A percentile compares a stretch with the other conserved stretches of the same genome.
Evolutionary conservation across 2,888 invertebrate species (phyloP).

Genomic region (Cactoblastis cactorum): DNA sequence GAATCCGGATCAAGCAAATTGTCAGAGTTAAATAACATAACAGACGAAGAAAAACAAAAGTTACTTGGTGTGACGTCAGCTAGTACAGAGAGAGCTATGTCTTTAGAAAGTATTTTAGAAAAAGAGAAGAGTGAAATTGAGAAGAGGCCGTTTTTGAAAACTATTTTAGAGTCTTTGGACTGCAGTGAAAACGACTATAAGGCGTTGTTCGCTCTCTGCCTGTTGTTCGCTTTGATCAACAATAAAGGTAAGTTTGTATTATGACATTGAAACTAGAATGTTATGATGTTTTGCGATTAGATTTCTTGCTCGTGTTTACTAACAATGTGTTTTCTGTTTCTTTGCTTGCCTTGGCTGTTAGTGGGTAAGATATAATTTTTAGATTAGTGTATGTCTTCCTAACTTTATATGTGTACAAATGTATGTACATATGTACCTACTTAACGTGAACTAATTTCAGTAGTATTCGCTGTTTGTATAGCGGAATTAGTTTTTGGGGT

Average conservation of each 20-base stretch:
- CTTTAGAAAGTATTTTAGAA: constrained; percentile 52
- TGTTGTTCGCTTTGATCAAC: constrained; percentile 95
- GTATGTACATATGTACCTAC: too few relatives aligned
- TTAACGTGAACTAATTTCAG: too few relatives aligned
- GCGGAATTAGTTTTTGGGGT: too few relatives aligned
- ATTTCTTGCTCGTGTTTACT: constrained; percentile 14
- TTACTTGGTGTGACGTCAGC: constrained; percentile 45
- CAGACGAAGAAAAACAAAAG: constrained; percentile 95
- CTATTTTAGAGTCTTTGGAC: constrained; percentile 91
- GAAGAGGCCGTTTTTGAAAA: constrained; percentile 91
- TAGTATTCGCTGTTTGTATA: too few relatives aligned
- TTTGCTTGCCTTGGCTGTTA: constrained; percentile 53
- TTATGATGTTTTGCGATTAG: constrained; percentile 13
- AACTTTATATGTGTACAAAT: too few relatives aligned
- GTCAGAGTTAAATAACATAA: constrained; percentile 85
- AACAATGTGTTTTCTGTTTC: constrained; percentile 32
- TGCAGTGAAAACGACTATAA: constrained; percentile 97
- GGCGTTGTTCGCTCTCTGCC: constrained; percentile 92
- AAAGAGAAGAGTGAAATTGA: constrained; percentile 66
- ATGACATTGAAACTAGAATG: background rate
- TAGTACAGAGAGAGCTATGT: constrained; percentile 37
- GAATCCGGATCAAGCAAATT: constrained; percentile 61
- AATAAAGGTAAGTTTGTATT: constrained; percentile 89
- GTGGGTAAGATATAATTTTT: constrained; percentile 50
- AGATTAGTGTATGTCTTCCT: background rate